phyloP scores from a whole-genome alignment of 2,113 vertebrate genomes.

The Turdus rufiventris region DNA sequence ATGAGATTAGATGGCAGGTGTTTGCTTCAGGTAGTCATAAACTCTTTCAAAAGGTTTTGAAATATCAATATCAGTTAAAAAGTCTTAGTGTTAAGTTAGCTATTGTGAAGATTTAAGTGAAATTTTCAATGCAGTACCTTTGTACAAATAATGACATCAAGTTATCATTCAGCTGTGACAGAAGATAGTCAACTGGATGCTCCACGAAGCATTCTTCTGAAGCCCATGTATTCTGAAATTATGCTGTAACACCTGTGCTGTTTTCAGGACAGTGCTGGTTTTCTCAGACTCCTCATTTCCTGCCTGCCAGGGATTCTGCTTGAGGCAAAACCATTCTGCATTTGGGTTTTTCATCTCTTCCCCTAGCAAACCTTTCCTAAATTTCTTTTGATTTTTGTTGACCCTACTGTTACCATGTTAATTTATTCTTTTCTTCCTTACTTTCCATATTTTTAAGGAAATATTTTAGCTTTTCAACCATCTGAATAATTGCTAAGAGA shows the following conservation, averaged over 20 bases:
- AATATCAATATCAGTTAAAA: background rate
- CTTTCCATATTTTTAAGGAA: background rate
- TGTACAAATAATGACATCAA: background rate
- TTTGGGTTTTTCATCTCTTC: background rate
- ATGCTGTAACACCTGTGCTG: background rate
- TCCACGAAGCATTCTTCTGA: background rate
- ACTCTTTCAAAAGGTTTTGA: conserved; percentile 2
- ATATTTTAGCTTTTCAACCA: background rate
- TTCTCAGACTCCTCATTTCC: background rate
- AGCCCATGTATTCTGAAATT: background rate
- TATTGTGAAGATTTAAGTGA: background rate
- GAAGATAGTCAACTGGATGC: background rate
- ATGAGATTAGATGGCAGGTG: conserved; percentile 20
- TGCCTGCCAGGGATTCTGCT: background rate
- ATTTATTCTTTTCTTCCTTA: background rate
- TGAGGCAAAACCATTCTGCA: background rate
- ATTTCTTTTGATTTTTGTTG: background rate
- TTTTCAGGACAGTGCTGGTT: background rate
- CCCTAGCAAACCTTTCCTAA: background rate
- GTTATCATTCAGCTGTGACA: background rate
- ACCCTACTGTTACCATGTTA: background rate
- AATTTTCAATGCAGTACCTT: background rate
- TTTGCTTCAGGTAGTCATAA: conserved; percentile 7
- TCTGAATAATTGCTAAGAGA: background rate
- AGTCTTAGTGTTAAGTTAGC: background rate